Percentiles rank a stretch among this genome's conserved stretches.
Evolutionary conservation across 2,113 vertebrate genomes (phyloP).

Genomic region (Speoplatyrhinus poulsoni): DNA sequence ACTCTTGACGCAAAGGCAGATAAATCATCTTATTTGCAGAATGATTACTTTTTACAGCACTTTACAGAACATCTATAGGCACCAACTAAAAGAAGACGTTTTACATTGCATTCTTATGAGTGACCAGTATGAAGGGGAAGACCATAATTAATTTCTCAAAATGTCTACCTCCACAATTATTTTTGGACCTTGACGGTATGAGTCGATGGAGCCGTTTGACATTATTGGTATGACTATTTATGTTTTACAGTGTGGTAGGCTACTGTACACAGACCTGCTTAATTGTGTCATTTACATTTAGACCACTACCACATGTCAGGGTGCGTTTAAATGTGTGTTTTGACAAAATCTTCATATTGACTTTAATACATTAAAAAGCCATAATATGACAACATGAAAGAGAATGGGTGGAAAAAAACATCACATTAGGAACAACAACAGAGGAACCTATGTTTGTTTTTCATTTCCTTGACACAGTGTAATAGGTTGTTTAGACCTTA

Average conservation of each 20-base stretch:
- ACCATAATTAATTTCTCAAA: slow-evolving; percentile 13
- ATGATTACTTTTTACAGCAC: slow-evolving; percentile 69
- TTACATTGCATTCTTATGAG: slow-evolving; percentile 49
- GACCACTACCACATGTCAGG: slow-evolving; percentile 5
- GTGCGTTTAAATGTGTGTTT: slow-evolving; percentile 22
- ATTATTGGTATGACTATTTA: slow-evolving; percentile 3
- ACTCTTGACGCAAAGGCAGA: slow-evolving; percentile 63
- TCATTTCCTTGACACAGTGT: slow-evolving; percentile 58
- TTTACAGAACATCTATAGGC: slow-evolving; percentile 77
- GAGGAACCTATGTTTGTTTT: slow-evolving; percentile 45
- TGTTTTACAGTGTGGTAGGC: background rate
- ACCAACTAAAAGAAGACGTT: slow-evolving; percentile 60
- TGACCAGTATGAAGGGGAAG: slow-evolving; percentile 46
- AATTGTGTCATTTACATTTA: slow-evolving; percentile 9
- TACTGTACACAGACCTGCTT: background rate
- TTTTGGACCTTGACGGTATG: slow-evolving; percentile 12
- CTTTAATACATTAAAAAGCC: slow-evolving; percentile 45
- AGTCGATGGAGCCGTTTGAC: slow-evolving; percentile 3
- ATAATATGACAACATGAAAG: slow-evolving; percentile 24
- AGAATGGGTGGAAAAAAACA: slow-evolving; percentile 43
- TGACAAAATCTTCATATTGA: slow-evolving; percentile 43
- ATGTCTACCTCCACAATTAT: slow-evolving; percentile 6
- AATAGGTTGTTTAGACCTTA: slow-evolving; percentile 51
- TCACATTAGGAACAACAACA: slow-evolving; percentile 50
- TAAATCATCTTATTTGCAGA: slow-evolving; percentile 64